Evolutionary conservation across 2,113 vertebrate genomes (phyloP).

Genomic region (Cavia aperea): DNA sequence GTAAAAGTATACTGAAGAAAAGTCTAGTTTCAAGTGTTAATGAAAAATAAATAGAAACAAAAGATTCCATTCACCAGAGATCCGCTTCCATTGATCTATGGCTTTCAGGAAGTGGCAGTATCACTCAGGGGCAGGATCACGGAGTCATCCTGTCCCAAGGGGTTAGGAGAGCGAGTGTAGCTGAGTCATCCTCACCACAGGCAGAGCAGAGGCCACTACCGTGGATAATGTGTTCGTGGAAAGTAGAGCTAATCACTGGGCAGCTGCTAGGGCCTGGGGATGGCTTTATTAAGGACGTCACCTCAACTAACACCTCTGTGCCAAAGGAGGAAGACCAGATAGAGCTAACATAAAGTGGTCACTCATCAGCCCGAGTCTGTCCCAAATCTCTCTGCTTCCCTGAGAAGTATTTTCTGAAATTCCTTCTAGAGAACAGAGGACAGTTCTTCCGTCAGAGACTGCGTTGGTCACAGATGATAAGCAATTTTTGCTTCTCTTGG

Average conservation of each 20-base stretch:
- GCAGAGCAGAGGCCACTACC: accelerated
- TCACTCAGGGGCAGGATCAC: background rate
- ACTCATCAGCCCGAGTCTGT: background rate
- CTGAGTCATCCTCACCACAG: background rate
- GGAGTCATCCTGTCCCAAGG: background rate
- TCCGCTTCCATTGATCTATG: background rate
- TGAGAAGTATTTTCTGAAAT: conserved; percentile 21
- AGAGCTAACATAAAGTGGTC: background rate
- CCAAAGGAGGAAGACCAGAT: background rate
- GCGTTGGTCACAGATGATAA: background rate
- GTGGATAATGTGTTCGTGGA: background rate
- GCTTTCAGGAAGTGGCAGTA: background rate
- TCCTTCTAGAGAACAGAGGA: background rate
- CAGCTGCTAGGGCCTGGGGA: accelerated
- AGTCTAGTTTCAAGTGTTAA: background rate
- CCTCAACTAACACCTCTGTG: background rate
- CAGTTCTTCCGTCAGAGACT: background rate
- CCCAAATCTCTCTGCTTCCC: background rate
- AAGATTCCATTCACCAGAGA: background rate
- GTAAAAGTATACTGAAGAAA: conserved; percentile 7
- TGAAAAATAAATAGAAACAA: background rate
- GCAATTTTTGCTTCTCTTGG: background rate
- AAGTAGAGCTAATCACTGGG: background rate
- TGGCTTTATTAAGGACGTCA: background rate
- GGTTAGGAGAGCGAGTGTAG: background rate